phyloP scores from a whole-genome alignment of 2,797 vertebrate genomes.

The Tenualosa thibaudeaui region DNA sequence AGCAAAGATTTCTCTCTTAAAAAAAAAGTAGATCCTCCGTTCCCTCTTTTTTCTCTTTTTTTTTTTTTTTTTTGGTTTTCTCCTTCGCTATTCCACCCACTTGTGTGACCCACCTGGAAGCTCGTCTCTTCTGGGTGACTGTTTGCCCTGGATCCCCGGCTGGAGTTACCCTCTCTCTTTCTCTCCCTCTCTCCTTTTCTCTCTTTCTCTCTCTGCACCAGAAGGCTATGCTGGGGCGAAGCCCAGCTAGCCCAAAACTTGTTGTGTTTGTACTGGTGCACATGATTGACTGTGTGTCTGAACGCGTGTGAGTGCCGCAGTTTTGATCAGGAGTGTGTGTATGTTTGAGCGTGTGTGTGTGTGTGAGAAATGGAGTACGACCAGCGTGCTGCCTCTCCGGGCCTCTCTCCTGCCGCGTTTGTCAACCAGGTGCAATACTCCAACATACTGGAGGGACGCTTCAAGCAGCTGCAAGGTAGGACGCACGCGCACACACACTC shows the following conservation, averaged over 20 bases:
- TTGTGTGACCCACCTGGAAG: neutral
- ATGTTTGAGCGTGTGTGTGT: conserved; percentile 20
- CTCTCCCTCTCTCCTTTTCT: neutral
- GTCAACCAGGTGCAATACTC: conserved; percentile 88
- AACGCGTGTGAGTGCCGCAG: neutral
- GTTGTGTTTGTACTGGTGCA: neutral
- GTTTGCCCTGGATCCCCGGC: neutral
- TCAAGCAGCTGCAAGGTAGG: conserved; percentile 96
- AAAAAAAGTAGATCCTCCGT: neutral
- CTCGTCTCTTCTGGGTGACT: neutral
- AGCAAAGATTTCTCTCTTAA: neutral
- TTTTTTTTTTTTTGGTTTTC: no score
- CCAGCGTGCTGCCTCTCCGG: conserved; percentile 72
- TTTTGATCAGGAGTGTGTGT: conserved; percentile 36
- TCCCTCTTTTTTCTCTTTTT: neutral
- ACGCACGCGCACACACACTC: conserved; percentile 37
- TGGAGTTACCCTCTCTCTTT: neutral
- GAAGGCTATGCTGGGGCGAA: neutral
- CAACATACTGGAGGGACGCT: conserved; percentile 89
- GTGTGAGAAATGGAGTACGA: conserved; percentile 71
- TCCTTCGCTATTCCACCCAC: neutral
- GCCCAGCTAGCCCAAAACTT: neutral
- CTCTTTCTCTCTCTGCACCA: neutral
- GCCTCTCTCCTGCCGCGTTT: conserved; percentile 88
- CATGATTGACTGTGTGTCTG: neutral